Evolutionary conservation across 2,113 vertebrate genomes (phyloP).

Genomic region (Colossoma macropomum): DNA sequence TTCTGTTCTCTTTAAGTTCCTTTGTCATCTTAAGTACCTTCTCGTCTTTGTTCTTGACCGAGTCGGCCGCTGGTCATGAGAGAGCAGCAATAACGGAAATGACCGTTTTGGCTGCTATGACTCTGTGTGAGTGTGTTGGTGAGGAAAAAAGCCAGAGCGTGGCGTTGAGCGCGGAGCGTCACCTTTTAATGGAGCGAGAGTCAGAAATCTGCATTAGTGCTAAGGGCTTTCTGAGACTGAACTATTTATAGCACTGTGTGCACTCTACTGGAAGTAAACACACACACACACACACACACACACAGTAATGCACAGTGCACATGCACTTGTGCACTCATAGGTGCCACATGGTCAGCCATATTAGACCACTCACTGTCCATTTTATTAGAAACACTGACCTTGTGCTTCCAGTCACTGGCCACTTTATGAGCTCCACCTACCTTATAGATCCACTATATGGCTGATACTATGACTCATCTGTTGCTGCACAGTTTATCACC

Average conservation of each 20-base stretch:
- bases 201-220: slow-evolving; percentile 49
- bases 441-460: too few relatives aligned
- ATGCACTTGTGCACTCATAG: background rate
- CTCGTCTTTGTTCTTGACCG: too few relatives aligned
- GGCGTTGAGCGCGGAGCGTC: background rate
- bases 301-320: background rate
- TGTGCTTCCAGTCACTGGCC: too few relatives aligned
- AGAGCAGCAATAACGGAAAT: too few relatives aligned
- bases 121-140: background rate
- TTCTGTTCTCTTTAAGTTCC: background rate
- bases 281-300: slow-evolving; percentile 22
- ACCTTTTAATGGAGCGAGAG: slow-evolving; percentile 40
- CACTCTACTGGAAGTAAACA: slow-evolving; percentile 11
- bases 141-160: background rate
- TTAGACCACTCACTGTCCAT: too few relatives aligned
- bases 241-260: slow-evolving; percentile 28
- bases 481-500: too few relatives aligned
- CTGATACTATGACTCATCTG: too few relatives aligned
- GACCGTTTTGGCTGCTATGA: background rate
- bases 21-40: background rate
- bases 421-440: too few relatives aligned
- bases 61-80: too few relatives aligned
- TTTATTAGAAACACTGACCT: too few relatives aligned
- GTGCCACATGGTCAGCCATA: background rate
- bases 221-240: slow-evolving; percentile 18